Conservation (phyloP, 2,113 vertebrate genomes). For the Ceyx melanurus region DNA sequence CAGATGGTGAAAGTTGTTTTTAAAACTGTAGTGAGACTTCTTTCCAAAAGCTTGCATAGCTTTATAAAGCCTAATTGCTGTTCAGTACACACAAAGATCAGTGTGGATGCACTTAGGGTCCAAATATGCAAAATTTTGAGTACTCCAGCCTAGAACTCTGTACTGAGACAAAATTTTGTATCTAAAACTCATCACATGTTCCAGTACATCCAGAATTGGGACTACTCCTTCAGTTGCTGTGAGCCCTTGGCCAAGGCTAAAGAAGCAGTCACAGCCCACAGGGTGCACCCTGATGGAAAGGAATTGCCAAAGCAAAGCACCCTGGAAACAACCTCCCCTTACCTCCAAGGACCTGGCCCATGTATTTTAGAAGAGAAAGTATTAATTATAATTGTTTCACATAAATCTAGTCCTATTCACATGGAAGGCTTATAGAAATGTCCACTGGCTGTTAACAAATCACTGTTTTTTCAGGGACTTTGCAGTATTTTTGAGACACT, state of each 20-base stretch:
- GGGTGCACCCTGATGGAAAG: neutral
- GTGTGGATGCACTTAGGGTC: neutral
- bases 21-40: slow-evolving; percentile 50
- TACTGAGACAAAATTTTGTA: neutral
- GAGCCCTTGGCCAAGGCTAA: neutral
- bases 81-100: slow-evolving; percentile 16
- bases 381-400: neutral
- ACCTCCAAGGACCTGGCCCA: neutral
- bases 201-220: neutral
- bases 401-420: neutral
- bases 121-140: neutral
- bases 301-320: neutral
- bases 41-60: slow-evolving; percentile 63
- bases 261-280: neutral
- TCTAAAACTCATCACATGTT: neutral
- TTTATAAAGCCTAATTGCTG: slow-evolving; percentile 36
- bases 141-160: neutral
- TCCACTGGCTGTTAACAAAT: neutral
- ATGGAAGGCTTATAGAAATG: neutral
- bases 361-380: neutral
- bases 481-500: neutral
- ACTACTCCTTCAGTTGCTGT: neutral
- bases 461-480: neutral
- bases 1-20: slow-evolving; percentile 73
- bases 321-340: neutral